A percentile compares a stretch with the other conserved stretches of the same genome.
Evolutionary conservation across 1,140 invertebrate genomes (phyloP).

Genomic region (Drosophila prosaltans): DNA sequence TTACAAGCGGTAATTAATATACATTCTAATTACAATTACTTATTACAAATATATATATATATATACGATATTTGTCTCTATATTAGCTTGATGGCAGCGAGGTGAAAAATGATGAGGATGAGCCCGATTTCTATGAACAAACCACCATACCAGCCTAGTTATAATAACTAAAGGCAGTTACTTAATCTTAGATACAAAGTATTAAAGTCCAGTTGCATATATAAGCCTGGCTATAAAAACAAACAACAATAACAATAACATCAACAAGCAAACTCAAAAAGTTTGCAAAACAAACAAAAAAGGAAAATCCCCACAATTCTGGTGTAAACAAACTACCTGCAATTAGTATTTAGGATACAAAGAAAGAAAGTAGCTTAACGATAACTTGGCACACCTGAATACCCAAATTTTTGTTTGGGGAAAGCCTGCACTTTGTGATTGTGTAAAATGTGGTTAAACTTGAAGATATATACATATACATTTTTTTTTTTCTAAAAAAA

Average conservation of each 20-base stretch:
- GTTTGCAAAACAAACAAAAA: slow-evolving; percentile 32
- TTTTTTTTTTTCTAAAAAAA: slow-evolving; percentile 1
- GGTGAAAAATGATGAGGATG: slow-evolving; percentile 90
- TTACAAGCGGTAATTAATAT: slow-evolving; percentile 89
- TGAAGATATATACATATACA: neutral
- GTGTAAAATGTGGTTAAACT: slow-evolving; percentile 18
- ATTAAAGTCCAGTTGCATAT: slow-evolving; percentile 47
- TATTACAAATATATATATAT: neutral
- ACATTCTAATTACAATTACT: too few species aligned
- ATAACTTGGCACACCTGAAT: slow-evolving; percentile 53
- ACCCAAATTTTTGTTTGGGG: slow-evolving; percentile 35
- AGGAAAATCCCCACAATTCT: slow-evolving; percentile 47
- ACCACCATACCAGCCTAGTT: slow-evolving; percentile 89
- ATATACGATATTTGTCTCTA: slow-evolving; percentile 24
- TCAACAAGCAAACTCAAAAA: slow-evolving; percentile 4
- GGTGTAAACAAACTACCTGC: slow-evolving; percentile 77
- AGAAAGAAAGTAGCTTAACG: slow-evolving; percentile 20
- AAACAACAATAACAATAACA: neutral
- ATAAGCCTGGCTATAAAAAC: neutral
- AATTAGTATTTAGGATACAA: slow-evolving; percentile 68
- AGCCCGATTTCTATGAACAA: slow-evolving; percentile 96
- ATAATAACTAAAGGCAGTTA: slow-evolving; percentile 26
- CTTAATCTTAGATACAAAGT: slow-evolving; percentile 69
- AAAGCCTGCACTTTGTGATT: slow-evolving; percentile 47
- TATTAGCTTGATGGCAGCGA: slow-evolving; percentile 92